Conservation (phyloP, 2,888 invertebrate species). For the Octonoba sinensis region DNA sequence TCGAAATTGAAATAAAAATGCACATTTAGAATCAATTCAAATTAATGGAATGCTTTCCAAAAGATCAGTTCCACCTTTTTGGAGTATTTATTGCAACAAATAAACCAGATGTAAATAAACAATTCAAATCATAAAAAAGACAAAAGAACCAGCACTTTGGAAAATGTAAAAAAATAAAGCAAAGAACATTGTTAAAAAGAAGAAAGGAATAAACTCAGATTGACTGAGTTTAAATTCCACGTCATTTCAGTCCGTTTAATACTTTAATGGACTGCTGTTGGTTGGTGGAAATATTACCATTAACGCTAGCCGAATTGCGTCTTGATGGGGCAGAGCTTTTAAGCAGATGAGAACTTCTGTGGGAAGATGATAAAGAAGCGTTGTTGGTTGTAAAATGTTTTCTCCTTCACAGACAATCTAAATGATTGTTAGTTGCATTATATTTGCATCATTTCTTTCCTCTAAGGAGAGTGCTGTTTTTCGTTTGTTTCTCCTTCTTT, state of each 20-base stretch:
- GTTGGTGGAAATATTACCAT: conserved; percentile 49
- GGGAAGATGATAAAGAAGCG: conserved; percentile 1
- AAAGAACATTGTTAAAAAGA: too few species aligned
- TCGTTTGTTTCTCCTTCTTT: background rate
- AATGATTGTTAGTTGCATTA: background rate
- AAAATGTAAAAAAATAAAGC: too few species aligned
- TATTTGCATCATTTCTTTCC: background rate
- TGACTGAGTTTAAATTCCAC: background rate
- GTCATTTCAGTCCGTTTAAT: conserved; percentile 38
- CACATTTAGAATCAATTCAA: too few species aligned
- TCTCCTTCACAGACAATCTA: background rate
- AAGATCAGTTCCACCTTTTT: too few species aligned
- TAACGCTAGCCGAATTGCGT: conserved; percentile 11
- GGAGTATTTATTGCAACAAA: too few species aligned
- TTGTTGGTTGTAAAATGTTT: background rate
- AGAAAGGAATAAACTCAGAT: too few species aligned
- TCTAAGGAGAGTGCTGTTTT: background rate
- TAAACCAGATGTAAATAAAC: too few species aligned
- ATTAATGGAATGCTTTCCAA: too few species aligned
- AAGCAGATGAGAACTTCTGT: conserved; percentile 19
- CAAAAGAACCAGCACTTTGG: too few species aligned
- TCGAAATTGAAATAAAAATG: too few species aligned
- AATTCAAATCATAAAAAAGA: too few species aligned
- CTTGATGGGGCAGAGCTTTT: conserved; percentile 6
- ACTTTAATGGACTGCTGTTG: conserved; percentile 39